Percentiles rank a stretch among this genome's conserved stretches.
These are phyloP conservation scores for Stichodactyla helianthus DNA, from an alignment of 64 coral and sea anemone species.

Conservation along the genomic window DNA sequence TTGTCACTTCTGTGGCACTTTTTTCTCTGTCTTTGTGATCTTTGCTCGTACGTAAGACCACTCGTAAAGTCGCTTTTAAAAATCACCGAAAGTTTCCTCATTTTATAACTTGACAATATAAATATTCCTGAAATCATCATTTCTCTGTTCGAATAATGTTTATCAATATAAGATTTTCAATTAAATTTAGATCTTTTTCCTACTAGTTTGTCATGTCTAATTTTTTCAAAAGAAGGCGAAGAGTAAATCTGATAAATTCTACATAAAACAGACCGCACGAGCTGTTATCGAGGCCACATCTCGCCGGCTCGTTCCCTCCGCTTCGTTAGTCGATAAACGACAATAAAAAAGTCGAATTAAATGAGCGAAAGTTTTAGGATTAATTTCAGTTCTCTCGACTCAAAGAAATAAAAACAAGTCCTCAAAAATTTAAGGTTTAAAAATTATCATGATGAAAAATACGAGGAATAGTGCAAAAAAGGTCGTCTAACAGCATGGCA, in stretches of 20 bases:
- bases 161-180: not conserved
- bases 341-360: not conserved
- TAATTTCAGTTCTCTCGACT: not conserved
- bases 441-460: not conserved
- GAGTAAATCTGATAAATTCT: not conserved
- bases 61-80: not conserved
- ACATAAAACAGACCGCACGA: not conserved
- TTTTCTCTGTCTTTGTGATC: not conserved
- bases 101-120: too few species aligned
- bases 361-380: not conserved
- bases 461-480: not conserved
- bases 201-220: not conserved
- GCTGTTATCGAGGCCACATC: not conserved
- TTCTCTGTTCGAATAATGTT: not conserved
- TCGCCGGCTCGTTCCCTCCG: not conserved
- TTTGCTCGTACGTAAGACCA: not conserved
- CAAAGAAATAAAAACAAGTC: not conserved
- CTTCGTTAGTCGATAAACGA: not conserved
- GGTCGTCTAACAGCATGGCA: not conserved
- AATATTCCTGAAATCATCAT: too few species aligned
- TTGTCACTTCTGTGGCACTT: not conserved
- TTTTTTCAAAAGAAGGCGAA: not conserved
- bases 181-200: not conserved
- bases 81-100: too few species aligned
- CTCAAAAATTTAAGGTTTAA: not conserved